phyloP scores from a whole-genome alignment of 2,888 invertebrate genomes.

The Hetaerina titia region DNA sequence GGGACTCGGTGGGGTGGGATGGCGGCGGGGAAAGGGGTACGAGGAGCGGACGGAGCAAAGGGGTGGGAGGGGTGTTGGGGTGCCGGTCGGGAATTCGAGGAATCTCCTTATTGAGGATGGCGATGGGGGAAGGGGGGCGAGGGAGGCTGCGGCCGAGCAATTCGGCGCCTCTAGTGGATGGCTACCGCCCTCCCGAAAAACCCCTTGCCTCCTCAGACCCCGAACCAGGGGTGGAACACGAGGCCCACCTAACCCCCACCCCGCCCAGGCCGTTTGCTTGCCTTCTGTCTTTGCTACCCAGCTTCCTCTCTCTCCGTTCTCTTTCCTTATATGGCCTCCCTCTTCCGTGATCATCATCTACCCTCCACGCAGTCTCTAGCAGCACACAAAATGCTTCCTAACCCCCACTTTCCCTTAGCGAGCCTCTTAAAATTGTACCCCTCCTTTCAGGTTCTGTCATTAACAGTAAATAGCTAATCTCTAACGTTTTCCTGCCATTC shows the following conservation, averaged over 20 bases:
- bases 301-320: neutral
- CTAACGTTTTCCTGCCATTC: neutral
- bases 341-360: neutral
- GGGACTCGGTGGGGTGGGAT: neutral
- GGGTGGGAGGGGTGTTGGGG: constrained; percentile 1
- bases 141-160: constrained; percentile 22
- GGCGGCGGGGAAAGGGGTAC: neutral
- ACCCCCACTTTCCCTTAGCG: neutral
- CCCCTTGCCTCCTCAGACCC: neutral
- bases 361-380: neutral
- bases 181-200: neutral
- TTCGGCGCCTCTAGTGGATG: constrained; percentile 40
- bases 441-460: neutral
- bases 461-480: neutral
- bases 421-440: neutral
- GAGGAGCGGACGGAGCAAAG: neutral
- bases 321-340: neutral
- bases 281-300: neutral
- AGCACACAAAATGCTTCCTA: neutral
- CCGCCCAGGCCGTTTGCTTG: neutral
- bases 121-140: neutral
- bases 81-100: constrained; percentile 63
- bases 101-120: constrained; percentile 62
- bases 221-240: neutral
- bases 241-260: neutral